A percentile compares a stretch with the other conserved stretches of the same genome.
Conservation (phyloP, 2,888 invertebrate genomes). For the Silvanus unidentatus region DNA sequence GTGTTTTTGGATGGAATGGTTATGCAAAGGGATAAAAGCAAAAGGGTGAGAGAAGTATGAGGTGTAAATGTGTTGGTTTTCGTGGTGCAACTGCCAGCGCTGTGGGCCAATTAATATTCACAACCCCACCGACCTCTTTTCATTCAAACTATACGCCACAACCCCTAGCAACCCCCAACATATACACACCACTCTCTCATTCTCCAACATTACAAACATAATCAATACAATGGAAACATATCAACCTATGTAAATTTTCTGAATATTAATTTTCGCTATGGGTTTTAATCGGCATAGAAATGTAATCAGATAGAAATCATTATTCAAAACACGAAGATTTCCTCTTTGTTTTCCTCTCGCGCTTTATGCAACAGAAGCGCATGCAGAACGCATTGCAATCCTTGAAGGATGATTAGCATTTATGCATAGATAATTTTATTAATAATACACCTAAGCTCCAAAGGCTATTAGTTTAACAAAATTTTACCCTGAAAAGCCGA, state of each 20-base stretch:
- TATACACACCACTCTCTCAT: background rate
- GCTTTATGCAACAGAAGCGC: too few species aligned
- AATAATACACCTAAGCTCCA: too few species aligned
- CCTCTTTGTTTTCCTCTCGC: too few species aligned
- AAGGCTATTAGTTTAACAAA: too few species aligned
- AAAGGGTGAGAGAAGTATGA: slow-evolving; percentile 36
- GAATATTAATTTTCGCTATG: slow-evolving; percentile 4
- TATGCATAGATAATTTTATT: too few species aligned
- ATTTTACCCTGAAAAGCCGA: slow-evolving; percentile 20
- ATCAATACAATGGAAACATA: slow-evolving; percentile 1
- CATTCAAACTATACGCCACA: background rate
- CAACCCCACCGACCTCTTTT: slow-evolving; percentile 19
- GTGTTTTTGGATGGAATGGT: slow-evolving; percentile 43
- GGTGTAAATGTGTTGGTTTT: slow-evolving; percentile 46
- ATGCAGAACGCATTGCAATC: too few species aligned
- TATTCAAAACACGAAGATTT: too few species aligned
- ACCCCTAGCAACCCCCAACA: background rate
- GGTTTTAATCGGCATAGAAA: background rate
- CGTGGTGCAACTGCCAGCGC: slow-evolving; percentile 37
- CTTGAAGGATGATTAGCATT: too few species aligned
- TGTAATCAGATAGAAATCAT: background rate
- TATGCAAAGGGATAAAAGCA: slow-evolving; percentile 29
- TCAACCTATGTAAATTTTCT: slow-evolving; percentile 7
- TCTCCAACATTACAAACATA: background rate
- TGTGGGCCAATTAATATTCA: slow-evolving; percentile 44